Conservation (phyloP, 2,113 vertebrate genomes). For the Microcebus ravelobensis region DNA sequence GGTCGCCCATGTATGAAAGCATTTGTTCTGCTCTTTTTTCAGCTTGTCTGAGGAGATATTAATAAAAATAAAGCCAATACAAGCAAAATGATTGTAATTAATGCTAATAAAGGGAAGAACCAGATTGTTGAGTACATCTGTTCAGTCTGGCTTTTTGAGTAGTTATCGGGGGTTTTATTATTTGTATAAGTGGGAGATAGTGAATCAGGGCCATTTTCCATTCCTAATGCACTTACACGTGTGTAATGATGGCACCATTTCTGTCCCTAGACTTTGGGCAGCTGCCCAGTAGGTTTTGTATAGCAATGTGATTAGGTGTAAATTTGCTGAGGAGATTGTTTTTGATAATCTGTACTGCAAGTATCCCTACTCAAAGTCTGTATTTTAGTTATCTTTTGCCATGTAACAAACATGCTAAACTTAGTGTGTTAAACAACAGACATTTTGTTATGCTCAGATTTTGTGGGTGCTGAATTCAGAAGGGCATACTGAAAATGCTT, state of each 20-base stretch:
- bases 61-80: slow-evolving; percentile 65
- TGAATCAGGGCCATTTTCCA: background rate
- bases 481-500: background rate
- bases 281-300: background rate
- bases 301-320: background rate
- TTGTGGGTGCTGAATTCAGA: background rate
- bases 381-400: background rate
- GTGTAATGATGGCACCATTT: background rate
- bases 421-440: background rate
- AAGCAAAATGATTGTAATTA: slow-evolving; percentile 62
- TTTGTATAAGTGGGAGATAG: background rate
- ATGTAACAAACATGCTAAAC: background rate
- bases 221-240: background rate
- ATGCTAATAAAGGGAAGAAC: slow-evolving; percentile 58
- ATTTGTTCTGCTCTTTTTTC: background rate
- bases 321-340: background rate
- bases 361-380: background rate
- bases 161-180: slow-evolving; percentile 47
- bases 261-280: slow-evolving; percentile 5
- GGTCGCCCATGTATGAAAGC: background rate
- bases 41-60: slow-evolving; percentile 39
- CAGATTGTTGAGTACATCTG: slow-evolving; percentile 63
- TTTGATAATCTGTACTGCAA: background rate
- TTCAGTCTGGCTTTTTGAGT: slow-evolving; percentile 45
- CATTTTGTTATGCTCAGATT: background rate